Percentiles rank a stretch among this genome's conserved stretches.
These are phyloP conservation scores for Athetis lepigone DNA, from an alignment of 2,888 invertebrate species.

Conservation along the genomic window DNA sequence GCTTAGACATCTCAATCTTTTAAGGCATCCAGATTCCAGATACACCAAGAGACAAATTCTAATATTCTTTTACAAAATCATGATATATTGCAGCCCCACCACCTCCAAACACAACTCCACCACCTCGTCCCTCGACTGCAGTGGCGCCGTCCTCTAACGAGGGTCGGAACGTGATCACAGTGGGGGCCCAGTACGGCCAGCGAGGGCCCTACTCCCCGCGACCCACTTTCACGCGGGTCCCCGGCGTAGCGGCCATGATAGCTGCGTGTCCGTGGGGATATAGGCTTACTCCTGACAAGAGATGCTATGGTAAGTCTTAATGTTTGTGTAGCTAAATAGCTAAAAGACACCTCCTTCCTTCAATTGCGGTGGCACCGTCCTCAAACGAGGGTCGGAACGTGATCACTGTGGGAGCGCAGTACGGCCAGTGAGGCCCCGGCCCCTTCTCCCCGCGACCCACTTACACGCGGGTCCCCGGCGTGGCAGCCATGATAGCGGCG, in stretches of 20 bases:
- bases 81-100: conserved; percentile 41
- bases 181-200: conserved; percentile 85
- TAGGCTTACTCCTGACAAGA: conserved; percentile 92
- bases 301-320: conserved; percentile 88
- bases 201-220: conserved; percentile 77
- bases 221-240: conserved; percentile 73
- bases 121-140: conserved; percentile 43
- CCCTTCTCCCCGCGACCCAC: conserved; percentile 76
- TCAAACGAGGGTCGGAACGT: conserved; percentile 74
- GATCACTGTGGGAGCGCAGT: conserved; percentile 86
- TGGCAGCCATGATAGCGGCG: conserved; percentile 72
- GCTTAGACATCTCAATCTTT: no score
- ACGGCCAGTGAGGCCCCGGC: conserved; percentile 83
- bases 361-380: conserved; percentile 50
- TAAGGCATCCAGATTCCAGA: no score
- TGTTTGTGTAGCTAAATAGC: neutral
- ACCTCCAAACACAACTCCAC: conserved; percentile 51
- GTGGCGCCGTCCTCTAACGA: conserved; percentile 64
- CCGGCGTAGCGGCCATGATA: conserved; percentile 72
- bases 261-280: conserved; percentile 94
- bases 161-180: conserved; percentile 80
- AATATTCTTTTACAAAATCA: neutral
- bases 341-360: conserved; percentile 32
- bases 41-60: neutral
- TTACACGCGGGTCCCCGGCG: conserved; percentile 70